These are phyloP conservation scores for Myiotriccus ornatus DNA, from an alignment of 2,797 vertebrate genomes.

Conservation along the genomic window DNA sequence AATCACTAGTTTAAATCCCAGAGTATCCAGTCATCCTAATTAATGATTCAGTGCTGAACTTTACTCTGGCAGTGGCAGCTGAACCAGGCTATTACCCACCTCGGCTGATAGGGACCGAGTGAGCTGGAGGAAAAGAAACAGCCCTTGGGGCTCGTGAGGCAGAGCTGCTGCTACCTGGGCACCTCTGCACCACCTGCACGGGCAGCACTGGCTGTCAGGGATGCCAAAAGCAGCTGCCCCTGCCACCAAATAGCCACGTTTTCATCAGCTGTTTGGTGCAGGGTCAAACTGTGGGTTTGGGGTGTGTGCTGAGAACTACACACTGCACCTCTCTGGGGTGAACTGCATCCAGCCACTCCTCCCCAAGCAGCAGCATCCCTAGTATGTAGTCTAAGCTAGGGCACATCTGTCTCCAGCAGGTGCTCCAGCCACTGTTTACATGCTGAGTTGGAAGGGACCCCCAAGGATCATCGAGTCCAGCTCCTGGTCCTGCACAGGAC, in stretches of 20 bases:
- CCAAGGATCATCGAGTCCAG: too few relatives aligned
- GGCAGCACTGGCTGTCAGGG: rapidly evolving
- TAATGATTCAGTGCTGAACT: conserved; percentile 68
- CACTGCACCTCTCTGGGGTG: background rate
- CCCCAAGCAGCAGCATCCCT: background rate
- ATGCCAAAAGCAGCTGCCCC: background rate
- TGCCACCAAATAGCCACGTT: rapidly evolving
- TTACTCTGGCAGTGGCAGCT: conserved; percentile 13
- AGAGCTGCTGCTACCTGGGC: background rate
- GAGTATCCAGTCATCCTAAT: conserved; percentile 68
- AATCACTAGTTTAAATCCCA: conserved; percentile 74
- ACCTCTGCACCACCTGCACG: rapidly evolving
- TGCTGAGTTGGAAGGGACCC: background rate
- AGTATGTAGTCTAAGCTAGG: rapidly evolving
- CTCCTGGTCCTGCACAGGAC: background rate
- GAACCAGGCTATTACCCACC: background rate
- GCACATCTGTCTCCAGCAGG: background rate
- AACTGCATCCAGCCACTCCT: background rate
- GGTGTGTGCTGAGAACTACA: too few relatives aligned
- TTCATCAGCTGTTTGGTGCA: rapidly evolving
- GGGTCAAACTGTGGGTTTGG: rapidly evolving
- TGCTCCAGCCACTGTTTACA: rapidly evolving
- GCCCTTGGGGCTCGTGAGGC: background rate
- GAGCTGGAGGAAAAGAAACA: background rate
- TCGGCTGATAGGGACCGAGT: background rate